Evolutionary conservation across 2,113 vertebrate genomes (phyloP).

Genomic region (Poeciliopsis occidentalis): DNA sequence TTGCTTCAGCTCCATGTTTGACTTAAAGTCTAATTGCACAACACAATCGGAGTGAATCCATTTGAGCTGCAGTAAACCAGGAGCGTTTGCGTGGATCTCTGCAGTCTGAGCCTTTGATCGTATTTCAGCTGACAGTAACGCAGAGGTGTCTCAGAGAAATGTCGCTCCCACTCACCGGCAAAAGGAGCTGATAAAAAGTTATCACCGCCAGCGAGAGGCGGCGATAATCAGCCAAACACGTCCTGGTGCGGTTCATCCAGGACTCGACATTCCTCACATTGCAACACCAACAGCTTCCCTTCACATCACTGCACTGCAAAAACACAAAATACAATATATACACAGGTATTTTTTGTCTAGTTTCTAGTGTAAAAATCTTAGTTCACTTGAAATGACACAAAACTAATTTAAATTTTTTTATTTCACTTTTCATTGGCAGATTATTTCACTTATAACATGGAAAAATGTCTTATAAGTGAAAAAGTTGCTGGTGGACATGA

Average conservation of each 20-base stretch:
- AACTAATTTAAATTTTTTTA: no score
- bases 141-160: not conserved
- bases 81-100: not conserved
- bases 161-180: not conserved
- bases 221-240: conserved; percentile 1
- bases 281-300: no score
- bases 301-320: no score
- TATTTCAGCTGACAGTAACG: not conserved
- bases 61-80: not conserved
- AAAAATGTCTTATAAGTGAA: no score
- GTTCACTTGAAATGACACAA: no score
- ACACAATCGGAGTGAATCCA: not conserved
- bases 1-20: not conserved
- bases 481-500: no score
- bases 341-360: no score
- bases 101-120: not conserved
- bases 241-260: not conserved
- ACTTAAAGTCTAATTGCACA: not conserved
- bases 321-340: no score
- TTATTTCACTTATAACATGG: no score
- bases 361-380: no score
- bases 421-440: no score
- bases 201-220: not conserved
- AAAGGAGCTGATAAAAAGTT: conserved; percentile 14
- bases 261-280: not conserved